Conservation (phyloP, 2,888 invertebrate species). For the Clanis bilineata region DNA sequence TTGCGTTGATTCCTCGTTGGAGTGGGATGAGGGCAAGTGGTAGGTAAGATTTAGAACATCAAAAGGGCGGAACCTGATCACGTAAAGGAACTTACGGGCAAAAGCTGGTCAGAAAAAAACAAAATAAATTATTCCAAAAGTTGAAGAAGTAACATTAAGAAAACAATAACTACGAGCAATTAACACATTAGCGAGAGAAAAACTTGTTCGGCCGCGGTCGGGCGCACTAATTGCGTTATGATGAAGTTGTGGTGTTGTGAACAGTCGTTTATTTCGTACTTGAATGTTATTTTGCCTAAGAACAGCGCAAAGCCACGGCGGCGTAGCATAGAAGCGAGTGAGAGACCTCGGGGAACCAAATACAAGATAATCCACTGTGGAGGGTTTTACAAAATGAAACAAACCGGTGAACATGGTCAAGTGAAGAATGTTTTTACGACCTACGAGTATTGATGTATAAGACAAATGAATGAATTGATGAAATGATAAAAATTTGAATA, state of each 20-base stretch:
- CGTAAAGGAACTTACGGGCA: not conserved
- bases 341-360: not conserved
- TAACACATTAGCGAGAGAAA: constrained; percentile 11
- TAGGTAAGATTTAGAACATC: too few relatives aligned
- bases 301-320: not conserved
- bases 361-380: not conserved
- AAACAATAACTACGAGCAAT: constrained; percentile 5
- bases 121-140: not conserved
- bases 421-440: too few relatives aligned
- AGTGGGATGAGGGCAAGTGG: too few relatives aligned
- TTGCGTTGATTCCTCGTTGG: too few relatives aligned
- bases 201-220: not conserved
- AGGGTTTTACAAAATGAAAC: too few relatives aligned
- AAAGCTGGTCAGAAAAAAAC: not conserved
- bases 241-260: not conserved
- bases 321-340: not conserved
- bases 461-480: too few relatives aligned
- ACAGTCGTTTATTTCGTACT: not conserved
- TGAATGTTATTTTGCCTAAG: not conserved
- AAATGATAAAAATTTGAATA: too few relatives aligned
- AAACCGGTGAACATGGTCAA: too few relatives aligned
- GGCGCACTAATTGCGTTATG: constrained; percentile 1
- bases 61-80: too few relatives aligned
- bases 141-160: constrained; percentile 4
- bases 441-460: too few relatives aligned